These are phyloP conservation scores for Ptychadena robeensis DNA, from an alignment of 2,797 vertebrate genomes.

Conservation along the genomic window DNA sequence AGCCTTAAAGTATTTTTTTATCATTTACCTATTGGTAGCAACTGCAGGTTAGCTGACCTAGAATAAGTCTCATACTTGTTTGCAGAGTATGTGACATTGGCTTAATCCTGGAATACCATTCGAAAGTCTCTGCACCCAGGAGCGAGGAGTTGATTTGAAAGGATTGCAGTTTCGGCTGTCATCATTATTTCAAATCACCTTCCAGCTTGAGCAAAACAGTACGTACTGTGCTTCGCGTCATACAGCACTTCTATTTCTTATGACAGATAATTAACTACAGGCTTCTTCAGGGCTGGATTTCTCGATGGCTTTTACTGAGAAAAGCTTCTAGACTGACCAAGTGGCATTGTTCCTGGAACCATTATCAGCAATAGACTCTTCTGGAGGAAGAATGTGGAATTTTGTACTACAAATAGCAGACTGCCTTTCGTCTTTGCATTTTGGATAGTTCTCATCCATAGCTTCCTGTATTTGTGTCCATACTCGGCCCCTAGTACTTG, in stretches of 20 bases:
- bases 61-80: neutral
- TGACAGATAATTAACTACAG: neutral
- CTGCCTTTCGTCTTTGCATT: too few species aligned
- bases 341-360: neutral
- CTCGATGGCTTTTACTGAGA: neutral
- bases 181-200: conserved; percentile 26
- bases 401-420: neutral
- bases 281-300: conserved; percentile 14
- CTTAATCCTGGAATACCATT: neutral
- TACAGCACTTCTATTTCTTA: conserved; percentile 17
- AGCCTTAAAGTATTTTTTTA: too few species aligned
- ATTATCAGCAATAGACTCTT: neutral
- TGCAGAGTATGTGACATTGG: neutral
- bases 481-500: too few species aligned
- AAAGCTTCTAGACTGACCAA: neutral
- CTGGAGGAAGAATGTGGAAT: neutral
- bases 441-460: too few species aligned
- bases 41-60: neutral
- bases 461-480: too few species aligned
- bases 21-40: neutral
- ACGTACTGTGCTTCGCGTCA: neutral
- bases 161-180: conserved; percentile 29
- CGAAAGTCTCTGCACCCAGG: neutral
- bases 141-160: conserved; percentile 20
- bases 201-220: conserved; percentile 17